phyloP scores from a whole-genome alignment of 2,113 vertebrate species.

The Macroglossus sobrinus region DNA sequence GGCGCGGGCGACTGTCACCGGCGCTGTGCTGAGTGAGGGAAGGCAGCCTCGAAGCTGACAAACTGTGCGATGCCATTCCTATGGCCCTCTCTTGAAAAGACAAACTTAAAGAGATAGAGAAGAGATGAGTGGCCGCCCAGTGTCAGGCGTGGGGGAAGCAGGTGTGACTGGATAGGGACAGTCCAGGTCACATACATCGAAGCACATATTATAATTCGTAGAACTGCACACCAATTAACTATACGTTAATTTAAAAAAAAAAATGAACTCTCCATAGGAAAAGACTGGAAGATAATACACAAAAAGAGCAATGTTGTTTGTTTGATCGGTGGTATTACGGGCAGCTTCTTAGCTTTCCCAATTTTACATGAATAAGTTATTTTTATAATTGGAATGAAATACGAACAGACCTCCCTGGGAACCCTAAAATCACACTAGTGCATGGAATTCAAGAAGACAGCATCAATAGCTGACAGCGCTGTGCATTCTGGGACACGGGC shows the following conservation, averaged over 20 bases:
- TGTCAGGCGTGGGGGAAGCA: not conserved
- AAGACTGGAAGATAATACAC: not conserved
- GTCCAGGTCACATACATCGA: not conserved
- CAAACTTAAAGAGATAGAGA: not conserved
- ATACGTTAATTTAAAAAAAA: not conserved
- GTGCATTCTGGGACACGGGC: not conserved
- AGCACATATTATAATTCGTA: not conserved
- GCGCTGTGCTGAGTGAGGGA: not conserved
- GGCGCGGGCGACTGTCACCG: not conserved
- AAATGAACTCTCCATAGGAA: not conserved
- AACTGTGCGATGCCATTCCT: not conserved
- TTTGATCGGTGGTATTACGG: not conserved
- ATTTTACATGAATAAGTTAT: not conserved
- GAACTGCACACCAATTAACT: not conserved
- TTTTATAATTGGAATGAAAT: not conserved
- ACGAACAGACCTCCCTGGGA: not conserved
- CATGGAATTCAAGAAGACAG: not conserved
- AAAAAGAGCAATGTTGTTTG: not conserved
- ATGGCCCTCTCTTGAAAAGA: not conserved
- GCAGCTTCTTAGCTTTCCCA: not conserved
- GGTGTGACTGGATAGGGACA: not conserved
- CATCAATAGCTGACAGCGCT: not conserved
- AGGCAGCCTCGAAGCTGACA: not conserved
- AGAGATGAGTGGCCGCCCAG: not conserved
- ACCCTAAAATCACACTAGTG: not conserved